Base-by-base conservation (phyloP, 2,888 invertebrate species). In the Octonoba sinensis region DNA sequence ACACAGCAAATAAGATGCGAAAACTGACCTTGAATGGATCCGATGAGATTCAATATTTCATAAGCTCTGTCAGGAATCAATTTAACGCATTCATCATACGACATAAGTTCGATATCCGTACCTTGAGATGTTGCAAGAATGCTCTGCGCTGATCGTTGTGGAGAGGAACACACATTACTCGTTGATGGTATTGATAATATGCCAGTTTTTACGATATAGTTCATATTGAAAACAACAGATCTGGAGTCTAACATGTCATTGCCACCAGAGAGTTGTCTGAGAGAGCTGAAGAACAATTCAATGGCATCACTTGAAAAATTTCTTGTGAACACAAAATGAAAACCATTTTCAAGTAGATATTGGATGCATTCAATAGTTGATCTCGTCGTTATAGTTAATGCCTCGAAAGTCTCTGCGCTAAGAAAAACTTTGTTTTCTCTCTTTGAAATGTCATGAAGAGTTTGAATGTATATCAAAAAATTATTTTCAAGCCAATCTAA, bases 301-400 rank as follows among this genome's bases (percentile, higher is more conserved):
- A 51, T 51, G 3, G 51, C 51, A 51, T 51, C 51, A 51, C 51
- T 51, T 3, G 51, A 51, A 51, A 51, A 51, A 8, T 51, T 51
- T 51, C 51, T 51, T n/a, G 51, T 51, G 51, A 51, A 8, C 51
- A 51, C 51, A 51, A 51, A 51, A 51, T 51, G 51, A 11, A 51
- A 51, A 15, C 51, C 51, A 51, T 18, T 18, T n/a, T 51, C 18
- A 3, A 51, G 51, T 11, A 51, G 8, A 11, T 51, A 51, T 51
- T 18, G 2, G 11, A 51, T 51, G 51, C 51, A 51, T 51, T 51
- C 51, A 51, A 51, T 51, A 1, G 51, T 51, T 3, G 51, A 51
- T 51, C 18, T 51, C 3, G 51, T 51, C 8, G 51, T 51, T 51
- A 51, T 3, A 51, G 1, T 51, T 18, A 51, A 8, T 2, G 51